phyloP scores from a whole-genome alignment of 1,140 invertebrate genomes.

The Procambarus virginalis region DNA sequence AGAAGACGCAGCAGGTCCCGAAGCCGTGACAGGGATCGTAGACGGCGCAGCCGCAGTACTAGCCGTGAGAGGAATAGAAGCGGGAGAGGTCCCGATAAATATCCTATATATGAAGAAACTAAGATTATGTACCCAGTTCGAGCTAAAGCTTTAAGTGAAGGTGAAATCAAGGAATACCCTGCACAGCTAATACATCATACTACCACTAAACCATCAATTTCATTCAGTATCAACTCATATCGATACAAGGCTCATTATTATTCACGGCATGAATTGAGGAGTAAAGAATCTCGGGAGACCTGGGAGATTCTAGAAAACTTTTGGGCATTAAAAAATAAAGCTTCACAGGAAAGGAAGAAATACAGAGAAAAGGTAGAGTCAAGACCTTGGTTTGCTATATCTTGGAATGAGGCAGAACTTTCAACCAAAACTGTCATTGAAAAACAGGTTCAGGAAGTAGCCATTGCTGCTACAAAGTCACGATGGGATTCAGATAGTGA shows the following conservation, averaged over 20 bases:
- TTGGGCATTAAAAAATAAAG: background rate
- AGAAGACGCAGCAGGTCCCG: constrained; percentile 11
- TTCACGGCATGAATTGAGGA: constrained; percentile 5
- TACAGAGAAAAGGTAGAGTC: background rate
- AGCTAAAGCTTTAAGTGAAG: background rate
- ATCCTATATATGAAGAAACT: constrained; percentile 3
- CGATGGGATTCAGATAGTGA: constrained; percentile 63
- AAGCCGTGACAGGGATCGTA: constrained; percentile 10
- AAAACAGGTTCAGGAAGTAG: background rate
- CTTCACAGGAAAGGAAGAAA: background rate
- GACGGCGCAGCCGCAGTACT: constrained; percentile 15
- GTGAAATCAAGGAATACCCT: constrained; percentile 36
- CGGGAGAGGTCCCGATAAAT: background rate
- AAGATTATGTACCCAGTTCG: constrained; percentile 32
- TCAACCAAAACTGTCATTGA: background rate
- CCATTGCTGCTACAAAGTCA: constrained; percentile 35
- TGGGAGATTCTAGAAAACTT: constrained; percentile 40
- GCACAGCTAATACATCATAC: constrained; percentile 45
- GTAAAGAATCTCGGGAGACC: background rate
- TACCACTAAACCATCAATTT: constrained; percentile 26
- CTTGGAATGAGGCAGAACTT: constrained; percentile 8
- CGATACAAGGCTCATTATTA: constrained; percentile 29
- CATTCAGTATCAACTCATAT: constrained; percentile 34
- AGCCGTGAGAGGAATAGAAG: constrained; percentile 12
- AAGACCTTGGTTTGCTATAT: constrained; percentile 31